Base-by-base conservation (phyloP, 2,113 vertebrate genomes). In the Corythornis vintsioides region DNA sequence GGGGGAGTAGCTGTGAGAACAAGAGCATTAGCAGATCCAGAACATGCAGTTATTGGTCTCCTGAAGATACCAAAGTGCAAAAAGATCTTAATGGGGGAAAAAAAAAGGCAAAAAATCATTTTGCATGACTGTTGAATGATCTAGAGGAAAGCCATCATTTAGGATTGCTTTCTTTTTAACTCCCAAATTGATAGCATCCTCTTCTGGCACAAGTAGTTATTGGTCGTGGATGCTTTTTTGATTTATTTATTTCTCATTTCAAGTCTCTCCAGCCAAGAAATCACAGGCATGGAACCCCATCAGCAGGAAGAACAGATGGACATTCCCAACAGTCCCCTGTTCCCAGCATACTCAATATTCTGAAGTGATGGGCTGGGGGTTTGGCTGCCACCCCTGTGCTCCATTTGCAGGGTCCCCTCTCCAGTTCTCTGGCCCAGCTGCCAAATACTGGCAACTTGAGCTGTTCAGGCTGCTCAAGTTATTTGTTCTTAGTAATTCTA, bases 221-320 rank as follows among this genome's bases (percentile, higher is more conserved):
- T 75, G 92, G 88, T 85, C 81, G 90, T n/a, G 67, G 45, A 75
- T 70, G 40, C 73, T 83, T 83, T 70, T 73, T 75, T 3, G 38
- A 38, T 19, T 13, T 42, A 43, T 65, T 56, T 86, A 50, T 69
- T 91, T 90, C 81, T 91, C 92, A 83, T 92, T 86, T 80, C 26
- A 79, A 82, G 52, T 86, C 93, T 88, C 75, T 85, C 71, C 5
- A 60, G 94, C 71, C 90, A 92, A 93, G 61, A 93, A 96, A 88
- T 80, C 59, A 56, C 33, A 93, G 83, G 78, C 71, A 52, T 9
- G n/a, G 80, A 96, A 89, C 89, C 56, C 92, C 64, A 91, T 82
- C 71, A 86, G 83, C 42, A 91, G 33, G 56, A 47, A 88, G 56
- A 96, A 78, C 92, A 96, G 96, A 96, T 92, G 96, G 95, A 88